Base-by-base conservation (phyloP, 1,140 invertebrate genomes). In the Drosophila varians region DNA sequence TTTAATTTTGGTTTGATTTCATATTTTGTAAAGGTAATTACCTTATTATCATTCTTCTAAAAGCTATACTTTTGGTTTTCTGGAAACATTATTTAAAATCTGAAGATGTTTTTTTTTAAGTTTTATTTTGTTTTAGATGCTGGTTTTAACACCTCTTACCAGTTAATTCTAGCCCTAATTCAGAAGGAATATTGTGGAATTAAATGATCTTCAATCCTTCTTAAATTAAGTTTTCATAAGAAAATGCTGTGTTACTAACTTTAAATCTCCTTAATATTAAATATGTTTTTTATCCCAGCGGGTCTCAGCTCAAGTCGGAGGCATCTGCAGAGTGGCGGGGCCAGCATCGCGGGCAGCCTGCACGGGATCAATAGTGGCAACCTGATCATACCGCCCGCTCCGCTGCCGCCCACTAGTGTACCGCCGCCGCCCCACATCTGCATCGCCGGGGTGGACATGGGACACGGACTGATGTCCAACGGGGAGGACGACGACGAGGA, bases 281-380 rank as follows among this genome's bases (percentile, higher is more conserved):
- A 2, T 1, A 8, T 9, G 1, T 1, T 16, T 18, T 34, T 49
- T 48, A 25, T 25, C 21, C 1, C 34, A 84, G 66, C 64, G 72
- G 90, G 90, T 55, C 84, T 91, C 38, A 90, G 90, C 65, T 91
- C 90, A 16, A 91, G 90, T 78, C 84, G 90, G 16, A 77, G 90
- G 38, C 90, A 91, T 79, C 62, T 91, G 58, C 90, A 91, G 69
- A 84, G 89, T 18, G 88, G 79, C 18, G 90, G 90, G n/a, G 77
- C 84, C 23, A 91, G 90, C 48, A 89, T 91, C 38, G 89, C 90
- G n/a, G 90, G 90, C 18, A 91, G 90, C 53, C 46, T 91, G 36
- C 90, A 91, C 55, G 90, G 90, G 43, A 90, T 91, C 9, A 91
- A 91, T 58, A 91, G 80, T 28, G 89, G 88, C 11, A 86, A 69